Conservation (phyloP, 2,113 vertebrate genomes). For the Sphyrna mokarran region DNA sequence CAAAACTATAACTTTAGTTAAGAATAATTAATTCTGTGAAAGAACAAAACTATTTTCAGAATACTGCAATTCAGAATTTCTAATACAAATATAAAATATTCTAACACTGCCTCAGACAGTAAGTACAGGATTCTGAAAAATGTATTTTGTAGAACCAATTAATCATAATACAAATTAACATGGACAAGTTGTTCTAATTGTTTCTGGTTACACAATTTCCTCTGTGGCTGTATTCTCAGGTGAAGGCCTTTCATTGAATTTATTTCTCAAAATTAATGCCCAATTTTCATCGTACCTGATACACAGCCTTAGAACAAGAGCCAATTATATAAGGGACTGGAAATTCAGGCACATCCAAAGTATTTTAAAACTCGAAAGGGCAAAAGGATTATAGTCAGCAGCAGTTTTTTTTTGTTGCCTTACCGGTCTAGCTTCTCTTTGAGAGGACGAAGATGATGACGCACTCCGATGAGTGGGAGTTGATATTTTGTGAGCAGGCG, state of each 20-base stretch:
- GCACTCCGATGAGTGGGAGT: slow-evolving; percentile 89
- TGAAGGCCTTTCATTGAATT: neutral
- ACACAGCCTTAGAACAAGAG: neutral
- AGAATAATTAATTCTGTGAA: neutral
- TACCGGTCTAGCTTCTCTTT: slow-evolving; percentile 92
- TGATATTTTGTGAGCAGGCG: slow-evolving; percentile 73
- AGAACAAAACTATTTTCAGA: neutral
- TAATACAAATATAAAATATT: neutral
- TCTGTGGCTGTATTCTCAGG: neutral
- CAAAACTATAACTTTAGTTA: neutral
- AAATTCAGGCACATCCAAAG: neutral
- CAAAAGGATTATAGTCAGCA: neutral
- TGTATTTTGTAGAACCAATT: neutral
- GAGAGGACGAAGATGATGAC: slow-evolving; percentile 82
- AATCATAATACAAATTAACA: neutral
- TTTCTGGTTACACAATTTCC: neutral
- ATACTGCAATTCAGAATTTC: neutral
- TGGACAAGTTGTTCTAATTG: neutral
- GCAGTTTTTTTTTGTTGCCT: slow-evolving; percentile 39
- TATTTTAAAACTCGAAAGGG: neutral
- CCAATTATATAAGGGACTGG: neutral
- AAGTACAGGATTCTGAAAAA: neutral
- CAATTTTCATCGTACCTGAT: neutral
- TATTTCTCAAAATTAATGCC: neutral
- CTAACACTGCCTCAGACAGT: neutral